Percentiles rank a stretch among this genome's conserved stretches.
phyloP scores from a whole-genome alignment of 2,113 vertebrate species.

The Smithornis capensis region DNA sequence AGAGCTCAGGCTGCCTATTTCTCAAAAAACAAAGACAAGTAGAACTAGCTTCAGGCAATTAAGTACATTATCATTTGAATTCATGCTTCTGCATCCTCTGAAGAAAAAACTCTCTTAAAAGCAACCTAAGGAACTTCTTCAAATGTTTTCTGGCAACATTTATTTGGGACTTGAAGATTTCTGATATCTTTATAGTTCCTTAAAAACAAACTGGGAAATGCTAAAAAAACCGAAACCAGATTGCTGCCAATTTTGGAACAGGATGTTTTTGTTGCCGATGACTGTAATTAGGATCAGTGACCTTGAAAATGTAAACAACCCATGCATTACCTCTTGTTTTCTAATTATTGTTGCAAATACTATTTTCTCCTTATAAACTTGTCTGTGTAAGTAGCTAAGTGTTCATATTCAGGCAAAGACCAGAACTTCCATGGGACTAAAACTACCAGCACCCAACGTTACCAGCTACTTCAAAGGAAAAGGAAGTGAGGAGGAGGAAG shows the following conservation, averaged over 20 bases:
- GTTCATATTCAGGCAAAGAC: neutral
- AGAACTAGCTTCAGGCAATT: constrained; percentile 20
- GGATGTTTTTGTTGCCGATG: constrained; percentile 41
- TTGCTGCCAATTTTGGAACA: constrained; percentile 30
- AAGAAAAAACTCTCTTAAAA: constrained; percentile 4
- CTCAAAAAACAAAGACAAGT: constrained; percentile 43
- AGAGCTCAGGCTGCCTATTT: neutral
- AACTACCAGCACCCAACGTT: neutral
- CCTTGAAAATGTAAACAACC: constrained; percentile 35
- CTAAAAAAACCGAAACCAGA: neutral
- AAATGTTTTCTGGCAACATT: constrained; percentile 1
- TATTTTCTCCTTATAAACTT: neutral
- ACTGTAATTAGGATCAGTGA: constrained; percentile 44
- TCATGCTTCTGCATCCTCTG: neutral
- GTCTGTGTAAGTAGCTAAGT: neutral
- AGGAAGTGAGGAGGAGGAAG: neutral
- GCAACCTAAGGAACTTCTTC: neutral
- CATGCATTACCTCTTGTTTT: constrained; percentile 2
- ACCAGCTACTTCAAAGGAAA: neutral
- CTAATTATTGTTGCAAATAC: neutral
- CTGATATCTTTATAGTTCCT: neutral
- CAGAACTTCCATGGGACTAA: neutral
- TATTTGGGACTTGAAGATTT: neutral
- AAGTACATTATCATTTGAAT: constrained; percentile 43
- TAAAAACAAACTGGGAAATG: constrained; percentile 20